phyloP scores from a whole-genome alignment of 2,888 invertebrate species.

The Diplazon laetatorius region DNA sequence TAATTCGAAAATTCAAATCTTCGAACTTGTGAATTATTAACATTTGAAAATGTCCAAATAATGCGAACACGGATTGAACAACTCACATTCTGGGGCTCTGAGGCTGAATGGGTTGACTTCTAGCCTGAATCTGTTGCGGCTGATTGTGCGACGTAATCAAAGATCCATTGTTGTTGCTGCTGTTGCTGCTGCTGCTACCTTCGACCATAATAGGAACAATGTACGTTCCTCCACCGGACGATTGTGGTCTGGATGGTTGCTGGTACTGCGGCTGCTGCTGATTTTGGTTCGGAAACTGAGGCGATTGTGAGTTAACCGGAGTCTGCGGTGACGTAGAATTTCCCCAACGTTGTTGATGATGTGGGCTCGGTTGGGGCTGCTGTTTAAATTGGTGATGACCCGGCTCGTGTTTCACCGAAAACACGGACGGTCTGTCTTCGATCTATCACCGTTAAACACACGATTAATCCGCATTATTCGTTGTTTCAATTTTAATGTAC shows the following conservation, averaged over 20 bases:
- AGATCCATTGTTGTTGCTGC: conserved; percentile 55
- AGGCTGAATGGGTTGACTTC: conserved; percentile 79
- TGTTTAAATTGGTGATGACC: conserved; percentile 77
- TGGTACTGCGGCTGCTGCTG: conserved; percentile 62
- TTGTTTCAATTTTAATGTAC: background rate
- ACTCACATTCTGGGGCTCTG: conserved; percentile 71
- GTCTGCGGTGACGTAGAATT: conserved; percentile 69
- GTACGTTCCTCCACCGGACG: conserved; percentile 81
- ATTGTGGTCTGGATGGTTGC: conserved; percentile 42
- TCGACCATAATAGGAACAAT: conserved; percentile 89
- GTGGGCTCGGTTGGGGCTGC: conserved; percentile 67
- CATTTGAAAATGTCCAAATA: background rate
- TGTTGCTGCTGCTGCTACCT: conserved; percentile 79
- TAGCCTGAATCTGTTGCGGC: conserved; percentile 37
- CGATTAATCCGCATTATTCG: background rate
- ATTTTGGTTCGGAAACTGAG: conserved; percentile 52
- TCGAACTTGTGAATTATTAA: too few relatives aligned
- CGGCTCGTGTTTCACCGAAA: conserved; percentile 74
- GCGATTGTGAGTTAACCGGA: conserved; percentile 62
- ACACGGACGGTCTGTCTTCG: conserved; percentile 80
- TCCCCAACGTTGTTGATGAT: conserved; percentile 80
- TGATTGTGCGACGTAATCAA: conserved; percentile 23
- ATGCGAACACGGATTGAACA: background rate
- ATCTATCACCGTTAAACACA: conserved; percentile 68
- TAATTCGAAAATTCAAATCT: too few relatives aligned